These are phyloP conservation scores for Clytia hemisphaerica DNA, from an alignment of 30 jellyfish, hydroid and myxozoan species.

Conservation along the genomic window DNA sequence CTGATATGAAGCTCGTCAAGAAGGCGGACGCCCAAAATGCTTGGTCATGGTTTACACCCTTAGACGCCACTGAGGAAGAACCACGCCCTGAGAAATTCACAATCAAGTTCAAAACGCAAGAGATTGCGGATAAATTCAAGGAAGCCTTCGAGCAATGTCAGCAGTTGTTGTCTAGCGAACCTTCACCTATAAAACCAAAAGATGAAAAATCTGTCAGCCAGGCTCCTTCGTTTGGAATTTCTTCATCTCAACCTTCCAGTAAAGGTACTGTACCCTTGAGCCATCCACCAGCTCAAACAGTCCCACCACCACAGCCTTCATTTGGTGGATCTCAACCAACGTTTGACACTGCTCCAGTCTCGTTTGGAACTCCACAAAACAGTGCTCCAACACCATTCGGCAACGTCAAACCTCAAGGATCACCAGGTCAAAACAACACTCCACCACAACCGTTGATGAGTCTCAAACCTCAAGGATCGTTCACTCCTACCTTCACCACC, in stretches of 20 bases:
- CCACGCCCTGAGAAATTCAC: conserved; percentile 61
- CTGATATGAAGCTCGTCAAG: conserved; percentile 50
- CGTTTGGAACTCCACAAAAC: too few species aligned
- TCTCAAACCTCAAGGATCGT: not conserved
- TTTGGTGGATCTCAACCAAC: too few species aligned
- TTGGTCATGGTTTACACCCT: conserved; percentile 77
- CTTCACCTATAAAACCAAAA: not conserved
- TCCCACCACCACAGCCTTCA: not conserved
- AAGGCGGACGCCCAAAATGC: conserved; percentile 55
- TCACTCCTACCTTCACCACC: too few species aligned
- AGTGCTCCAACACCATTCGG: too few species aligned
- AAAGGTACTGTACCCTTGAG: not conserved
- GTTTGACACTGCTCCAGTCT: conserved; percentile 1
- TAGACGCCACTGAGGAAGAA: conserved; percentile 63
- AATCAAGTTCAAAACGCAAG: conserved; percentile 52
- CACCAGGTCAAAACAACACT: not conserved
- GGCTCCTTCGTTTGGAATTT: too few species aligned
- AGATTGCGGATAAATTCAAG: conserved; percentile 48
- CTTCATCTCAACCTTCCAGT: too few species aligned
- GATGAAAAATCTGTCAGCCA: not conserved
- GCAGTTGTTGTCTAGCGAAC: not conserved
- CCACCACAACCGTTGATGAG: not conserved
- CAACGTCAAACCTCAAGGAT: not conserved
- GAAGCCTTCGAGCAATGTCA: conserved; percentile 32
- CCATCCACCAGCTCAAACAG: not conserved